Base-by-base conservation (phyloP, 2,113 vertebrate species). In the Oreochromis tanganicae region DNA sequence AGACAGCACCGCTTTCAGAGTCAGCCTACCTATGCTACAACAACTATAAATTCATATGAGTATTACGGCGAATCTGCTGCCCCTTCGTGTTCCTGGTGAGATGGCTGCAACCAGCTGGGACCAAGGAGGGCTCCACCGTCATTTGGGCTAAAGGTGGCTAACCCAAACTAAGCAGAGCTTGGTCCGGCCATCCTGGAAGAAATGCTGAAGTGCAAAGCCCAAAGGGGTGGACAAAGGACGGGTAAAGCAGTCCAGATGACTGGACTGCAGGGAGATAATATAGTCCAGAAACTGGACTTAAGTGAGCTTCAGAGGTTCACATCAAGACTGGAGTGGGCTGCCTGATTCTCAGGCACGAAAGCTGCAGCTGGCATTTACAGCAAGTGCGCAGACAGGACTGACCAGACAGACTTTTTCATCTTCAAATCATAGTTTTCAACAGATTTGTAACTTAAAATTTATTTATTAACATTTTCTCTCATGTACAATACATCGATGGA, bases 371-470 rank as follows among this genome's bases (percentile, higher is more conserved):
- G 71, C 71, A 32, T 50, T 78, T 78, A 78, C 46, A 54, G 46
- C 46, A n/a, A 57, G 57, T 87, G 82, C 75, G 87, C 87, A 92
- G 90, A 93, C 86, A 89, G 83, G 89, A 95, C 92, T 92, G 92
- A 91, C 10, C 92, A 92, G 92, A 91, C 10, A 59, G 84, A 93
- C 91, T 94, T 94, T 94, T 92, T 87, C 92, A 93, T 95, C 89
- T 88, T 89, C 80, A 93, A 91, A 94, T 91, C 93, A 90, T 94
- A 93, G 89, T 95, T 96, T 94, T 94, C 89, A 87, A 95, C 90
- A 93, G 93, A 95, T 96, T 95, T 96, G 85, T 95, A 95, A 92
- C 90, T 92, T 94, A 32, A 56, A 43, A 89, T 94, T 96, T 94
- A 92, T 95, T 95, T 93, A 92, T 93, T 81, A 68, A 90, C 79